Evolutionary conservation across 2,797 vertebrate genomes (phyloP).

Genomic region (Mallotus villosus): DNA sequence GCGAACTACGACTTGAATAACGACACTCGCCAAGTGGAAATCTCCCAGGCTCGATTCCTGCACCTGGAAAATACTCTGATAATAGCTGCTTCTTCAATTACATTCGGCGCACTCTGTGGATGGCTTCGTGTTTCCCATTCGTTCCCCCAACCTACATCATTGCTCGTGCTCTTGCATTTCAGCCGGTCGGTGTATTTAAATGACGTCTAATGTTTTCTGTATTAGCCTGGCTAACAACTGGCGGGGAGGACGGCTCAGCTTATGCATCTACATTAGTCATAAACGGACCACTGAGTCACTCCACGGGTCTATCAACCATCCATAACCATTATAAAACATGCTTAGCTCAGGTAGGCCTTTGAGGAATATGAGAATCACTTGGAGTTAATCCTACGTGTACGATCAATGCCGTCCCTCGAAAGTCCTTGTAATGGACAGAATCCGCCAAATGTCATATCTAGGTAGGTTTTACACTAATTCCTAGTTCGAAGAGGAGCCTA

Average conservation of each 20-base stretch:
- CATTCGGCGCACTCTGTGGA: not conserved
- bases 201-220: not conserved
- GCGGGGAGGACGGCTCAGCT: not conserved
- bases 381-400: not conserved
- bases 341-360: not conserved
- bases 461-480: not conserved
- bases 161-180: not conserved
- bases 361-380: not conserved
- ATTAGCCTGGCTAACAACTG: not conserved
- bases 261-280: not conserved
- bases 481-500: not conserved
- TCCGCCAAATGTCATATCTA: not conserved
- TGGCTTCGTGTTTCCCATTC: not conserved
- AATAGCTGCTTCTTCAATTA: constrained; percentile 1
- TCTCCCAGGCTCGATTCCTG: too few species aligned
- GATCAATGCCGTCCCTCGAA: not conserved
- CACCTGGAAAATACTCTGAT: too few species aligned
- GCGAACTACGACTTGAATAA: not conserved
- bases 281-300: not conserved
- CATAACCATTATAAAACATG: not conserved
- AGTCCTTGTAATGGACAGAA: not conserved
- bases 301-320: not conserved
- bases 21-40: not conserved
- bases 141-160: not conserved
- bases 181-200: not conserved